These are phyloP conservation scores for Trichonephila inaurata DNA, from an alignment of 1,140 invertebrate species.

Conservation along the genomic window DNA sequence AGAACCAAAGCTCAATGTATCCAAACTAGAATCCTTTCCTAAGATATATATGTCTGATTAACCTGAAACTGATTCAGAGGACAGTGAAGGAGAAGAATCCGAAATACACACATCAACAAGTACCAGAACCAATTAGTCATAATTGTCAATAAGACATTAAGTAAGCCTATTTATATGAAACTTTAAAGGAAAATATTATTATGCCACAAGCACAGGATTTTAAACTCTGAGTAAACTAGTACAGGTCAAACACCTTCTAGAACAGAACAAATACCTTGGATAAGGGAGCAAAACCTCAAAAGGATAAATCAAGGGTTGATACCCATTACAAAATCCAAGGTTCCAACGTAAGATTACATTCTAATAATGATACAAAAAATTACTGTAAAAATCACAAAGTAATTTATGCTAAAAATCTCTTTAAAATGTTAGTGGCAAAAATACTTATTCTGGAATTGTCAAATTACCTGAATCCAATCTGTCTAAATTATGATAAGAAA, in stretches of 20 bases:
- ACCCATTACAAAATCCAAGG: neutral
- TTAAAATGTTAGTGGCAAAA: no score
- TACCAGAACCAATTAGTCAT: neutral
- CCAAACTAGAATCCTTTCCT: neutral
- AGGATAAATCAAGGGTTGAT: neutral
- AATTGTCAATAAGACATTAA: no score
- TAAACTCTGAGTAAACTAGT: no score
- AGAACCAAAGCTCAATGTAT: neutral
- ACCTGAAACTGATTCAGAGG: neutral
- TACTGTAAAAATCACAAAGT: neutral
- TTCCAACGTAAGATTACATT: neutral
- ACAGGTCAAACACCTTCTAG: neutral
- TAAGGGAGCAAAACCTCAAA: neutral
- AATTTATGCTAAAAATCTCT: neutral
- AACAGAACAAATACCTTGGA: neutral
- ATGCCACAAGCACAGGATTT: no score
- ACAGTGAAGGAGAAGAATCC: no score
- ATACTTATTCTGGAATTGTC: neutral
- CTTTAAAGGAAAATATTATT: no score
- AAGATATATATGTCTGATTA: neutral
- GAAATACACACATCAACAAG: neutral
- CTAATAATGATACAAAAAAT: neutral
- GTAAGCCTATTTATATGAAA: no score
- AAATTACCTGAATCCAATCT: neutral
- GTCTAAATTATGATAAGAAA: neutral